Evolutionary conservation across 2,113 vertebrate species (phyloP).

Genomic region (Lepus americanus): DNA sequence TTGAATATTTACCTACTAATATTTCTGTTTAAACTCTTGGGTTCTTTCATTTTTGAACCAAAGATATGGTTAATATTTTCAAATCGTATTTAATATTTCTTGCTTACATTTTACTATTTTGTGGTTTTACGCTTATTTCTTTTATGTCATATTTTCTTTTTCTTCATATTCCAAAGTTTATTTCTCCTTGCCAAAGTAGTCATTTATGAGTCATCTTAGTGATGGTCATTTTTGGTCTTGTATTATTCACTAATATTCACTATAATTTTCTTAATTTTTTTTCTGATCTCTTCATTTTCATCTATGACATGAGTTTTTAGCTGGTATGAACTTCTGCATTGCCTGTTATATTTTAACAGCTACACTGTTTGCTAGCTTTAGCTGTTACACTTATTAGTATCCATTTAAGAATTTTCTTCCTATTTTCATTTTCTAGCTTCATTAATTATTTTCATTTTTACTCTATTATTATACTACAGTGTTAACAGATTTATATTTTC

Average conservation of each 20-base stretch:
- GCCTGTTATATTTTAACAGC: not conserved
- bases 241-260: not conserved
- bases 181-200: not conserved
- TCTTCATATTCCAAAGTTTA: not conserved
- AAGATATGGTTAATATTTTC: not conserved
- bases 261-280: not conserved
- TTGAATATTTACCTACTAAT: not conserved
- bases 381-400: not conserved
- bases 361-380: not conserved
- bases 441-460: not conserved
- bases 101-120: not conserved
- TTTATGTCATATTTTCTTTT: not conserved
- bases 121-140: not conserved
- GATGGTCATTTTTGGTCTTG: not conserved
- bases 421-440: not conserved
- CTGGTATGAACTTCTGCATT: not conserved
- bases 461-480: not conserved
- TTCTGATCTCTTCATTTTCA: not conserved
- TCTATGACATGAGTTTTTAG: not conserved
- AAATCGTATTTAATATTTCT: not conserved
- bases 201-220: not conserved
- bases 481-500: not conserved
- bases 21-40: not conserved
- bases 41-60: not conserved
- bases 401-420: not conserved